Conservation (phyloP, 2,888 invertebrate genomes). For the Euphydryas editha region DNA sequence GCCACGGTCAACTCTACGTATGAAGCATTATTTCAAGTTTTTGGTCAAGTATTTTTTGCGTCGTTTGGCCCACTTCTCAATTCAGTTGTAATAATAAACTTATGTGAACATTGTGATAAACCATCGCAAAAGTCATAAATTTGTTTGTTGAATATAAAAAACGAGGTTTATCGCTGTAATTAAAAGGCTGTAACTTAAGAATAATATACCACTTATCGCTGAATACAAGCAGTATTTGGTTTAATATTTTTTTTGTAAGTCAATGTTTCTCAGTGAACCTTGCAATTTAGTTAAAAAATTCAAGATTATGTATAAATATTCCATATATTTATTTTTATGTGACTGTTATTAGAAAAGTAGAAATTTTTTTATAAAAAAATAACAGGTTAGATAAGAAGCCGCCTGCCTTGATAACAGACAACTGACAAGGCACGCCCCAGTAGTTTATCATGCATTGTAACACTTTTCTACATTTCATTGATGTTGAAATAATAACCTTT, state of each 20-base stretch:
- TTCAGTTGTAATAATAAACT: constrained; percentile 51
- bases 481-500: constrained; percentile 12
- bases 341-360: constrained; percentile 7
- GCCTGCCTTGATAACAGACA: constrained; percentile 24
- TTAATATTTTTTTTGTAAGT: constrained; percentile 13
- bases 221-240: background rate
- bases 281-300: background rate
- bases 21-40: constrained; percentile 12
- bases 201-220: constrained; percentile 13
- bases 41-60: constrained; percentile 9
- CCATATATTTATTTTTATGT: background rate
- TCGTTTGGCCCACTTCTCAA: constrained; percentile 52
- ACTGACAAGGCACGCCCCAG: constrained; percentile 22
- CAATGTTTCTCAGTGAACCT: background rate
- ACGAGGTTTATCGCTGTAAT: constrained; percentile 59
- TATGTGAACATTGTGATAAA: constrained; percentile 53
- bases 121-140: constrained; percentile 60
- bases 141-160: constrained; percentile 50
- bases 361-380: constrained; percentile 44
- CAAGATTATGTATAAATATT: background rate
- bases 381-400: constrained; percentile 48
- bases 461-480: constrained; percentile 13
- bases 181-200: constrained; percentile 41
- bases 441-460: constrained; percentile 28
- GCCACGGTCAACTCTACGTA: constrained; percentile 8